Percentiles rank a stretch among this genome's conserved stretches.
Conservation (phyloP, 2,888 invertebrate species). For the Hydroisotoma schaefferi region DNA sequence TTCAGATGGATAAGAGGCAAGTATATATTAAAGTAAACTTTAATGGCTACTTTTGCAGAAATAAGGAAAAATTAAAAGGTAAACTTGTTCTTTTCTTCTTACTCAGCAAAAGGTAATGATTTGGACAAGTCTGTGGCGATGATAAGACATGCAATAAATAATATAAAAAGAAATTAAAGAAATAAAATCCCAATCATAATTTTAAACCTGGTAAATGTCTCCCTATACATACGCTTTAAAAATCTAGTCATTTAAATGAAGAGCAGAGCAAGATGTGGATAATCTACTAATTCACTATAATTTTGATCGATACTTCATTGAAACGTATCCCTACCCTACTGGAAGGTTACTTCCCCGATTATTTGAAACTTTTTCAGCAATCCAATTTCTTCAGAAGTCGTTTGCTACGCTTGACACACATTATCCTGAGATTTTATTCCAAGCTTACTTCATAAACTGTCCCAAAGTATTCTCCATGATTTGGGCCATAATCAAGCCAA, state of each 20-base stretch:
- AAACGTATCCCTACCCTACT: too few species aligned
- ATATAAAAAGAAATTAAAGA: too few species aligned
- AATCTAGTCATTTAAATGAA: slow-evolving; percentile 20
- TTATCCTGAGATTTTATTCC: slow-evolving; percentile 16
- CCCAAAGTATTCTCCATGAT: slow-evolving; percentile 12
- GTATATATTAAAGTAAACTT: too few species aligned
- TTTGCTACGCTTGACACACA: slow-evolving; percentile 3
- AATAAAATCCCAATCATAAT: too few species aligned
- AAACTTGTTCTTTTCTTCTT: too few species aligned
- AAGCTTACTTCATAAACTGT: slow-evolving; percentile 10
- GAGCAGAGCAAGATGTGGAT: slow-evolving; percentile 20
- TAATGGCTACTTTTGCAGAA: too few species aligned
- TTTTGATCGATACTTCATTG: too few species aligned
- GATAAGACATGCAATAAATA: slow-evolving; percentile 29
- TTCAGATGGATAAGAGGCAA: slow-evolving; percentile 31
- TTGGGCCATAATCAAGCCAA: slow-evolving; percentile 8
- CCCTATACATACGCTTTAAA: too few species aligned
- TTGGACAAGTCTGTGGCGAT: slow-evolving; percentile 37
- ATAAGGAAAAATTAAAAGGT: too few species aligned
- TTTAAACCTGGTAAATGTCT: too few species aligned
- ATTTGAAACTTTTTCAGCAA: background rate
- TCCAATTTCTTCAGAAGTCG: background rate
- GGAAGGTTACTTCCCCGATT: too few species aligned
- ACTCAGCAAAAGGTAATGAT: slow-evolving; percentile 37
- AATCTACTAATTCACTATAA: too few species aligned